Evolutionary conservation across 1,140 invertebrate species (phyloP), one percentile per base, ranked within the genome.

Genomic region (Conus betulinus): DNA sequence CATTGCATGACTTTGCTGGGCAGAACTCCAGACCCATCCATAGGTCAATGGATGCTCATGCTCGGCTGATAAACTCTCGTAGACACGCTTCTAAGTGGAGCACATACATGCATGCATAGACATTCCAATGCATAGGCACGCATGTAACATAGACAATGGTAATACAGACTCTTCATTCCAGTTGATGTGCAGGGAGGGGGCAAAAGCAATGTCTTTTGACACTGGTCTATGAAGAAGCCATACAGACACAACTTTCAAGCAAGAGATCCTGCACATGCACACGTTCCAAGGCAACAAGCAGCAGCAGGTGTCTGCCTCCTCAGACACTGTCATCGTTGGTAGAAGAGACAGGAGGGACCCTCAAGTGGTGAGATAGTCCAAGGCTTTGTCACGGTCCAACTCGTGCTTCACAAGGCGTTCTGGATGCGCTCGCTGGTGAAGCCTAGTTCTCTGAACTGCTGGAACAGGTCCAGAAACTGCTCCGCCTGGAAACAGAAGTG

Each of bases 341-440:
- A 71, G 67, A 13, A 71, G 67, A 23, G 23, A 71, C 13, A 23
- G 67, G 23, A 6, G 17, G 11, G 67, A n/a, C 67, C 67, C 67
- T 55, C 76, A 92, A 17, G 91, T 84, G 23, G 92, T 93, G 53
- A 98, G 96, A 94, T 97, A 96, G 95, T 98, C 98, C 91, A 98
- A 95, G 63, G 98, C 98, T 95, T 97, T 98, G 92, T 98, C 98
- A 92, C 97, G 96, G 95, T 98, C 97, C 93, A 97, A 97, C 93
- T 98, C 96, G 93, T 97, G 97, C 92, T 97, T 97, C 17, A 97
- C 94, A 51, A 98, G 95, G 98, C 98, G 87, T 96, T 96, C 1
- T 97, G 97, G 25, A 97, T 97, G 92, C 96, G 96, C 57, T 96
- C 96, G 95, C 98, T 97, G 1, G 97, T 95, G 94, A 98, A 98